Conservation (phyloP, 1,140 invertebrate genomes). For the Bombus balteatus region DNA sequence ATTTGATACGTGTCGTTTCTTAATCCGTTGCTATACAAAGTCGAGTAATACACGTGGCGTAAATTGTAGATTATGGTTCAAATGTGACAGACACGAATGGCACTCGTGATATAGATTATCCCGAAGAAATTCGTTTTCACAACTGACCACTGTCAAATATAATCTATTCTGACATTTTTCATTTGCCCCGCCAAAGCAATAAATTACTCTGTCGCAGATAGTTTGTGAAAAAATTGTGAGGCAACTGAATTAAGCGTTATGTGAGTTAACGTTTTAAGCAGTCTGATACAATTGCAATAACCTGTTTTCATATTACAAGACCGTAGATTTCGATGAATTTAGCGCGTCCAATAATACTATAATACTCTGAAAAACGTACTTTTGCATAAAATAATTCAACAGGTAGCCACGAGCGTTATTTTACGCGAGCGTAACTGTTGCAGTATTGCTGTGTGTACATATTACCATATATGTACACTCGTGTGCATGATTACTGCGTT, state of each 20-base stretch:
- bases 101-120: conserved; percentile 6
- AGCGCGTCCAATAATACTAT: too few relatives aligned
- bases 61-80: background rate
- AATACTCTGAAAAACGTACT: too few relatives aligned
- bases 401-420: too few relatives aligned
- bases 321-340: too few relatives aligned
- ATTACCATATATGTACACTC: too few relatives aligned
- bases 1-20: background rate
- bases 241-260: too few relatives aligned
- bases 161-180: background rate
- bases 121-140: background rate
- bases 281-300: background rate
- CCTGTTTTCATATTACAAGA: background rate
- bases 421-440: rapidly evolving
- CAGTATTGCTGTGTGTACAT: too few relatives aligned
- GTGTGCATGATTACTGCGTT: too few relatives aligned
- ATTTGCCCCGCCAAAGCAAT: background rate
- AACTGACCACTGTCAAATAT: background rate
- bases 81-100: background rate
- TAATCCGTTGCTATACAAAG: background rate
- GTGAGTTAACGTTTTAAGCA: too few relatives aligned
- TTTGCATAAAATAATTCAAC: too few relatives aligned
- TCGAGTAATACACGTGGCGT: background rate
- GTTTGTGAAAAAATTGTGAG: background rate
- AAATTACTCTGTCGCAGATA: background rate